Evolutionary conservation across 2,113 vertebrate genomes (phyloP).

Genomic region (Rhineura floridana): DNA sequence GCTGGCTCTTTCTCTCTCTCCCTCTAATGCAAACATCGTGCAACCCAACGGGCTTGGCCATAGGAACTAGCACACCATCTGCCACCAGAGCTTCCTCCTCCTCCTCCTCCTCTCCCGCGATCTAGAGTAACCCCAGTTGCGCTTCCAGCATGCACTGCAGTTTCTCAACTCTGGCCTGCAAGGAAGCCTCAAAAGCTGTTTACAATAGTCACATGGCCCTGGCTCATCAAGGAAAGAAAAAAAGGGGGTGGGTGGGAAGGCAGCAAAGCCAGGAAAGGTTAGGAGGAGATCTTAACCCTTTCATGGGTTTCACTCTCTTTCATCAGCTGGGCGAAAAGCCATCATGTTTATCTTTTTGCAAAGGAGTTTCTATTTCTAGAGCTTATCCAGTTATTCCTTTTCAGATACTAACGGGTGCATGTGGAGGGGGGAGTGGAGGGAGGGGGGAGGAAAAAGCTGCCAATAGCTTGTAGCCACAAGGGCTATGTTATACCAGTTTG

Average conservation of each 20-base stretch:
- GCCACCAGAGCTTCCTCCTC: too few relatives aligned
- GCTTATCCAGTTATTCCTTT: not conserved
- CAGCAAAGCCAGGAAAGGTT: slow-evolving; percentile 16
- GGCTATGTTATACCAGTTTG: too few relatives aligned
- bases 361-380: not conserved
- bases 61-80: too few relatives aligned
- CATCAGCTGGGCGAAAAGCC: not conserved
- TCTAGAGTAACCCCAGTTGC: slow-evolving; percentile 78
- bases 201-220: slow-evolving; percentile 42
- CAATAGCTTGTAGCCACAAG: not conserved
- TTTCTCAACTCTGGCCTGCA: slow-evolving; percentile 82
- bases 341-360: not conserved
- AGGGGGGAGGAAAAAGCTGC: not conserved
- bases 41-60: slow-evolving; percentile 57
- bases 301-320: not conserved
- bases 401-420: not conserved
- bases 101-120: slow-evolving; percentile 46
- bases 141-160: slow-evolving; percentile 43
- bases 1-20: accelerated
- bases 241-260: not conserved
- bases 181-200: slow-evolving; percentile 53
- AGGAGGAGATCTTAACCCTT: not conserved
- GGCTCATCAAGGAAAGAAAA: not conserved
- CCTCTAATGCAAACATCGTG: slow-evolving; percentile 26
- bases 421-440: too few relatives aligned